Conservation (phyloP, 2,113 vertebrate species). For the Boulengeromyrus knoepffleri region DNA sequence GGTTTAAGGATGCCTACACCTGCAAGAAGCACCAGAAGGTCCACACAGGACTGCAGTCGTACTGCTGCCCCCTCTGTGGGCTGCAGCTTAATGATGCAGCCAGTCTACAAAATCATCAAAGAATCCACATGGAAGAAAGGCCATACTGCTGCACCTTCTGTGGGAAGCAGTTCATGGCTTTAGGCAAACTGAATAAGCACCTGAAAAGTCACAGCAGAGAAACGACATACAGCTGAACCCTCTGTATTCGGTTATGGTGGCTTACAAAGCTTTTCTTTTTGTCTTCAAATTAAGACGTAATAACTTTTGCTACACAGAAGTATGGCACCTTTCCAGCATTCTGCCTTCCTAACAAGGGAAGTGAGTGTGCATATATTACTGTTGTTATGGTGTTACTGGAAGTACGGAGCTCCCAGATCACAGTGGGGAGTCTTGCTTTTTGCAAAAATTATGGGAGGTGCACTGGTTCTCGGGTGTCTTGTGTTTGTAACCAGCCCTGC, state of each 20-base stretch:
- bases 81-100: slow-evolving; percentile 61
- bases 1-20: slow-evolving; percentile 55
- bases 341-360: neutral
- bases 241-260: neutral
- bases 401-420: neutral
- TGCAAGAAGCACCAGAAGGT: slow-evolving; percentile 59
- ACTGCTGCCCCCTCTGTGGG: slow-evolving; percentile 61
- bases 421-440: neutral
- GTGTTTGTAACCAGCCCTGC: neutral
- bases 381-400: neutral
- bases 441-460: neutral
- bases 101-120: slow-evolving; percentile 55
- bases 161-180: slow-evolving; percentile 47
- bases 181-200: slow-evolving; percentile 26
- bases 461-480: neutral
- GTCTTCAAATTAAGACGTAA: neutral
- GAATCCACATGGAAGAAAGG: slow-evolving; percentile 57
- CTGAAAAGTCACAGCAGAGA: slow-evolving; percentile 2
- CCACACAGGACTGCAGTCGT: slow-evolving; percentile 59
- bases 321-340: neutral
- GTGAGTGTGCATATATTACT: neutral
- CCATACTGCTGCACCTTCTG: slow-evolving; percentile 57
- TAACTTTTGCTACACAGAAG: neutral
- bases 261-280: neutral
- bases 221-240: neutral